These are phyloP conservation scores for Odontophorus gujanensis DNA, from an alignment of 2,113 vertebrate species.

Conservation along the genomic window DNA sequence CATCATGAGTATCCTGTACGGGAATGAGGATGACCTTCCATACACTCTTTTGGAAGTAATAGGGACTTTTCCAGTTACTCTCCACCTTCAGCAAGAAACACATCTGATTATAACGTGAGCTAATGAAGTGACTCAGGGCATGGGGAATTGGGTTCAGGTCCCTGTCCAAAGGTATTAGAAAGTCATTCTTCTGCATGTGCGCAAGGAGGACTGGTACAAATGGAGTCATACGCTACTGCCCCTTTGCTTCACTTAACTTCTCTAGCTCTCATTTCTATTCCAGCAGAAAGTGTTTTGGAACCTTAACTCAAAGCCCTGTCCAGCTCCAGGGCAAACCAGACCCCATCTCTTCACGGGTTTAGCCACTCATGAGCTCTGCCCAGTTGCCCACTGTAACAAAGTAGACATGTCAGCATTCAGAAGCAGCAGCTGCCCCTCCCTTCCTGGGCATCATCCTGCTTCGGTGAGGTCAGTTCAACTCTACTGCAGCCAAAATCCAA, in stretches of 20 bases:
- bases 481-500: background rate
- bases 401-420: background rate
- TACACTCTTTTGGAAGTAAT: accelerated
- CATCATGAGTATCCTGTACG: accelerated
- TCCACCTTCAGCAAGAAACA: background rate
- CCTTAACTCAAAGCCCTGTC: background rate
- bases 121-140: background rate
- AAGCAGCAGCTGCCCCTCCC: background rate
- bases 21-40: background rate
- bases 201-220: accelerated
- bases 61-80: background rate
- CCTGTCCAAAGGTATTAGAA: background rate
- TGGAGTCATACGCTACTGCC: accelerated
- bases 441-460: background rate
- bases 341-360: background rate
- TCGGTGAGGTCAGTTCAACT: background rate
- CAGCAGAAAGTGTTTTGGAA: background rate
- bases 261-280: background rate
- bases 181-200: background rate
- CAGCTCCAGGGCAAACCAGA: background rate
- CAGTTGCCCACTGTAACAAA: background rate
- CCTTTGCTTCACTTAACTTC: background rate
- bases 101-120: background rate
- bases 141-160: background rate
- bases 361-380: background rate